Base-by-base conservation (phyloP, 2,113 vertebrate species). In the Solea solea region DNA sequence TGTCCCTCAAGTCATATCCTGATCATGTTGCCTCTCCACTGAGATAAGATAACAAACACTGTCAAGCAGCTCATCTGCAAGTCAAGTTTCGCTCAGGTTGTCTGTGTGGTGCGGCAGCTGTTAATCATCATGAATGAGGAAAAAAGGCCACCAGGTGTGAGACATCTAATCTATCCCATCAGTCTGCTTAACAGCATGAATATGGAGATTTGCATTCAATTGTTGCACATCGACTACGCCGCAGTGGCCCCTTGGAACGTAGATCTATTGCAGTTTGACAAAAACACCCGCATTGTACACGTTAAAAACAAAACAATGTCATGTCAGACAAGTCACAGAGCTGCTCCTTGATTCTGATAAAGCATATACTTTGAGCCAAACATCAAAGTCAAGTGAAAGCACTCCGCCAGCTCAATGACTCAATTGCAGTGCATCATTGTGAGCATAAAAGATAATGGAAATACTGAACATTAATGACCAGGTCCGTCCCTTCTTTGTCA, bases 391-490 rank as follows among this genome's bases (percentile, higher is more conserved):
- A 72, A 34, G 27, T 58, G 51, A 78, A 61, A 42, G 44, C 50
- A 72, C 74, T 81, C 52, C 72, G 82, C 69, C 80, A 70, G 76
- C 63, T 86, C 80, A 65, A 6, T 78, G 69, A 75, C 68, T 82
- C 64, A 66, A 55, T 68, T 59, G 72, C 53, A 44, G 60, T 40
- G 66, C 69, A 69, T 76, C 69, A 73, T 87, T 76, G 77, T 11
- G 65, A 66, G 78, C 78, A 61, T 71, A 64, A 73, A 80, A 76
- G 69, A 88, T 85, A 84, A 88, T 88, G 69, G 86, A 83, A 78
- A 85, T 85, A 61, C 80, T 86, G 85, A 89, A 76, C 73, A 81
- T 55, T 74, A 72, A 53, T 82, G 87, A 86, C 83, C 85, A 71
- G 70, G 67, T 78, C 72, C 72, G 41, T 82, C 71, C 46, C 80